Base-by-base conservation (phyloP, 2,888 invertebrate genomes). In the Augiades crinisus region DNA sequence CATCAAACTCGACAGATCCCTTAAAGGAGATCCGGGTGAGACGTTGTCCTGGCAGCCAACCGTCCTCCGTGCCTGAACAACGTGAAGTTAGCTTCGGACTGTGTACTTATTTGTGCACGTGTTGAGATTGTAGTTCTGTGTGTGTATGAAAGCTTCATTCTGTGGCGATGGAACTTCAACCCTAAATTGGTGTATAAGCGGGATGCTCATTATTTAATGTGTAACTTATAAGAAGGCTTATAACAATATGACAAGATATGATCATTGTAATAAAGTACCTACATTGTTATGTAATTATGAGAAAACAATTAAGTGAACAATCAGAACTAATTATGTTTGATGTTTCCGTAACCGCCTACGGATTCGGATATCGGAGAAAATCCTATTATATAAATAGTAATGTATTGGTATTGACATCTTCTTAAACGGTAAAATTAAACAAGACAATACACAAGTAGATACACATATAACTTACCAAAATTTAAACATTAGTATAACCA, bases 11-110 rank as follows among this genome's bases (percentile, higher is more conserved):
- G 77, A 85, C 78, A 47, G 85, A 79, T 68, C 83, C 84, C 72
- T 78, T 86, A 82, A 88, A 89, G 62, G 87, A 87, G 71, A 89
- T 86, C 79, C 79, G 87, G 76, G 88, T 83, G 69, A 90, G 78
- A 74, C 90, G 83, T 75, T 89, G 90, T 72, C 90, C 90, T 56
- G 89, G 90, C 74, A 89, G 85, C 90, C 90, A 89, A 74, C 87
- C 87, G 67, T 82, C 86, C 70, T 81, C 79, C 74, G 77, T 80
- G 72, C 87, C 89, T 90, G 81, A 69, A 86, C 75, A 86, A 83
- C 63, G 75, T 76, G 66, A 81, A 74, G 64, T 78, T 80, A 80
- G 73, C 74, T 78, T 75, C 73, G 67, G 70, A 76, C 63, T 72
- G 71, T 73, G 72, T 77, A 65, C 62, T 47, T 61, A 62, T 61